phyloP scores from a whole-genome alignment of 2,888 invertebrate species.

The Amphipyra tragopoginis region DNA sequence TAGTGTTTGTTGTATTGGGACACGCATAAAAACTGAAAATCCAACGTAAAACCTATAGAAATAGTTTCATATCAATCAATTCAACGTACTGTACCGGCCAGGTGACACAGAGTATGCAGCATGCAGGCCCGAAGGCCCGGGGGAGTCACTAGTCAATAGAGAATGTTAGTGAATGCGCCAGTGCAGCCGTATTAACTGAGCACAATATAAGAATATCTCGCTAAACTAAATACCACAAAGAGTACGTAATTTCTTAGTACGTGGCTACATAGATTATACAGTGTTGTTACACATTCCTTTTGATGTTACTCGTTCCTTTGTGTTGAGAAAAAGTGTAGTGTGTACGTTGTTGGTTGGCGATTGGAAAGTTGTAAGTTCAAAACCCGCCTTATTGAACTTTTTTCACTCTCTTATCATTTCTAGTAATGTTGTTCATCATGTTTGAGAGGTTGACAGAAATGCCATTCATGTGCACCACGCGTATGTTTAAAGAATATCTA shows the following conservation, averaged over 20 bases:
- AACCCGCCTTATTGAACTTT: too few relatives aligned
- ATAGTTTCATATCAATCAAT: slow-evolving; percentile 19
- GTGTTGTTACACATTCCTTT: background rate
- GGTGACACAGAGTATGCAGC: slow-evolving; percentile 10
- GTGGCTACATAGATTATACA: slow-evolving; percentile 19
- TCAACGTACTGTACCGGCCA: slow-evolving; percentile 3
- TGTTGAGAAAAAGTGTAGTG: too few relatives aligned
- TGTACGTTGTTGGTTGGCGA: too few relatives aligned
- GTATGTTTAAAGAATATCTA: too few relatives aligned
- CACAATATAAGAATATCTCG: slow-evolving; percentile 32
- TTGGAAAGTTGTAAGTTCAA: too few relatives aligned
- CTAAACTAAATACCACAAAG: slow-evolving; percentile 44
- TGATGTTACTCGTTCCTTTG: too few relatives aligned
- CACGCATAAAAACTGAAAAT: background rate
- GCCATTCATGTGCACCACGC: too few relatives aligned
- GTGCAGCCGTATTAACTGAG: slow-evolving; percentile 16
- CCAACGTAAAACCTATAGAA: slow-evolving; percentile 9
- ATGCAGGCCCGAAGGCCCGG: slow-evolving; percentile 8
- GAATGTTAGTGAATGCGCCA: slow-evolving; percentile 28
- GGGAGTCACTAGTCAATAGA: slow-evolving; percentile 46
- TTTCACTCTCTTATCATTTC: too few relatives aligned
- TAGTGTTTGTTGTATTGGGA: background rate
- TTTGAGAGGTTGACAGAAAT: too few relatives aligned
- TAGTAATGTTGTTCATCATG: too few relatives aligned
- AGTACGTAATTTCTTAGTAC: slow-evolving; percentile 36